phyloP scores from a whole-genome alignment of 2,113 vertebrate species.

The Pangasianodon hypophthalmus region DNA sequence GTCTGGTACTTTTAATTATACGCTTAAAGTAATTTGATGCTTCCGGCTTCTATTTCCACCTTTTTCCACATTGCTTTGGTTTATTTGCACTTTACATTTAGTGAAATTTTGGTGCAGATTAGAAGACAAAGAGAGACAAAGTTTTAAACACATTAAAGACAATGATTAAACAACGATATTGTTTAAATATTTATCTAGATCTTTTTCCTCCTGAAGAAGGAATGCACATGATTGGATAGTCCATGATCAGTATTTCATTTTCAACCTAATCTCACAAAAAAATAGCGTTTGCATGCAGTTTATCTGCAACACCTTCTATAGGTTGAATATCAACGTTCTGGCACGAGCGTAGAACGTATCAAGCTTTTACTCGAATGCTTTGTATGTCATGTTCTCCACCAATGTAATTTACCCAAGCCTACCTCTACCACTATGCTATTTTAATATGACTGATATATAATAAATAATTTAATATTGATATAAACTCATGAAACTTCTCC shows the following conservation, averaged over 20 bases:
- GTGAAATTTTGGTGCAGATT: neutral
- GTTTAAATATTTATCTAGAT: neutral
- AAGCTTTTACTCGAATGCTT: neutral
- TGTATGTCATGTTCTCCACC: neutral
- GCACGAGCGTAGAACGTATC: neutral
- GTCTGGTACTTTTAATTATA: conserved; percentile 1
- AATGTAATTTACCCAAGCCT: neutral
- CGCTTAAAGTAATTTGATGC: neutral
- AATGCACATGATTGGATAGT: neutral
- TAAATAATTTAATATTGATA: neutral
- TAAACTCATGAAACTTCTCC: neutral
- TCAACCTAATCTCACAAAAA: neutral
- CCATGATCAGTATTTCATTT: neutral
- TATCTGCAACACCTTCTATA: neutral
- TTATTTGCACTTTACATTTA: neutral
- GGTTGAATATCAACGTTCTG: neutral
- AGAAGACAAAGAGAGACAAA: neutral
- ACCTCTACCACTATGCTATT: neutral
- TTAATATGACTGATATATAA: neutral
- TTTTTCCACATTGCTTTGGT: no score
- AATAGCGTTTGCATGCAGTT: neutral
- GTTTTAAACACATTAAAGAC: neutral
- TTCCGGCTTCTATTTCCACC: no score
- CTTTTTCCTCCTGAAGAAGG: neutral
- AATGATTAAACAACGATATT: neutral